phyloP scores from a whole-genome alignment of 2,888 invertebrate species.

The Philaethria dido region DNA sequence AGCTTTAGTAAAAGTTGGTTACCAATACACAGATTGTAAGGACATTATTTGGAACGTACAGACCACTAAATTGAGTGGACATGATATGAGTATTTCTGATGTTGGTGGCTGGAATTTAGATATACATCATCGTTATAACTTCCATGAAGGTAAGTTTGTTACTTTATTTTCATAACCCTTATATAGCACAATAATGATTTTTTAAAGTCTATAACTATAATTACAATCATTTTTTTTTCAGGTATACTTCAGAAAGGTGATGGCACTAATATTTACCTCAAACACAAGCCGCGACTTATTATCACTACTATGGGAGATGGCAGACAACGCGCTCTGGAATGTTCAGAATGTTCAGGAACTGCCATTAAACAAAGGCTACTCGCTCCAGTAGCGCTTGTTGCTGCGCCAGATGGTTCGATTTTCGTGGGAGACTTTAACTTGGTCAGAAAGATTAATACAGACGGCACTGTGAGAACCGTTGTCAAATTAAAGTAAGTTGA shows the following conservation, averaged over 20 bases:
- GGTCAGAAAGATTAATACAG: slow-evolving; percentile 93
- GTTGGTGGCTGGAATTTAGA: slow-evolving; percentile 99
- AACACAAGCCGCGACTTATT: slow-evolving; percentile 95
- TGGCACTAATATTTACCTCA: slow-evolving; percentile 97
- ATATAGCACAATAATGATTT: no score
- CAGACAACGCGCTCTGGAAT: slow-evolving; percentile 93
- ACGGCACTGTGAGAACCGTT: slow-evolving; percentile 91
- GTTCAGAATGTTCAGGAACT: slow-evolving; percentile 90
- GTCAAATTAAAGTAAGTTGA: slow-evolving; percentile 91
- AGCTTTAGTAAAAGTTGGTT: slow-evolving; percentile 97
- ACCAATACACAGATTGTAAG: slow-evolving; percentile 96
- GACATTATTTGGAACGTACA: slow-evolving; percentile 98
- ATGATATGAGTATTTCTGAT: slow-evolving; percentile 98
- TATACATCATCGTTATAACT: slow-evolving; percentile 98
- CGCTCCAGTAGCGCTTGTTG: slow-evolving; percentile 96
- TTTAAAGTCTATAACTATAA: neutral
- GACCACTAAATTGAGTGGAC: slow-evolving; percentile 96
- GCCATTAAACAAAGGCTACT: slow-evolving; percentile 92
- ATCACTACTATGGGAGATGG: slow-evolving; percentile 96
- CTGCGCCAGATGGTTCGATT: slow-evolving; percentile 96
- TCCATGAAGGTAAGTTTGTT: slow-evolving; percentile 91
- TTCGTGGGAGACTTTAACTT: slow-evolving; percentile 98
- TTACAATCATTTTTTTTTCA: slow-evolving; percentile 55
- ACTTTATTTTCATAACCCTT: neutral
- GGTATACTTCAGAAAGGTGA: slow-evolving; percentile 98